Base-by-base conservation (phyloP, 2,888 invertebrate genomes). In the Lydus trimaculatus region DNA sequence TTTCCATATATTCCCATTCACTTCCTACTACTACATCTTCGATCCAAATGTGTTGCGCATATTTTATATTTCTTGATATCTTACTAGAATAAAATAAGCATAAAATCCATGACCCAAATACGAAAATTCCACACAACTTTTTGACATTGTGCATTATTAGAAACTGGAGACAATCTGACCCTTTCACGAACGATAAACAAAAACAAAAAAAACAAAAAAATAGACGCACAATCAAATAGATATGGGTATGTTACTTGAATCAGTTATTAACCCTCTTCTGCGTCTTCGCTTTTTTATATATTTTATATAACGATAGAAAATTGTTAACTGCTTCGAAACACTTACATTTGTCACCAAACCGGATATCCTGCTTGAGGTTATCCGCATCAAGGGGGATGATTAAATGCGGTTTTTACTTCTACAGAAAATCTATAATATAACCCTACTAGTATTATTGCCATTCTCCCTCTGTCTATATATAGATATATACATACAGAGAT, bases 91-190 rank as follows among this genome's bases (percentile, higher is more conserved):
- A 65, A 65, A 68, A 68, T 68, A 68, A 64, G 61, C 64, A 65
- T 68, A 60, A 28, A 61, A 61, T 28, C 62, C 65, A 62, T 68
- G 68, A 68, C 68, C 68, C 68, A 65, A 68, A 68, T 67, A 58
- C 62, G 36, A 58, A 65, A 67, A 63, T 64, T 68, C 64, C 43
- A 61, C 61, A 43, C 67, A 67, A 63, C n/a, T n/a, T 67, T 36
- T 64, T 64, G 64, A 63, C 60, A 67, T 58, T 52, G 67, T 64
- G 63, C 61, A 68, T 68, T 68, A 65, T 68, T 65, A 68, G 65
- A 68, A 65, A n/a, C 6, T 64, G 67, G 64, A 67, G 66, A 64
- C 67, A 67, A 70, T 70, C 62, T 64, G 70, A 64, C 64, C 59
- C 59, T 64, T 64, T 52, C 15, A 64, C 67, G 61, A 67, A 58